These are phyloP conservation scores for Lasioglossum villosulum DNA, from an alignment of 2,888 invertebrate genomes.

Conservation along the genomic window DNA sequence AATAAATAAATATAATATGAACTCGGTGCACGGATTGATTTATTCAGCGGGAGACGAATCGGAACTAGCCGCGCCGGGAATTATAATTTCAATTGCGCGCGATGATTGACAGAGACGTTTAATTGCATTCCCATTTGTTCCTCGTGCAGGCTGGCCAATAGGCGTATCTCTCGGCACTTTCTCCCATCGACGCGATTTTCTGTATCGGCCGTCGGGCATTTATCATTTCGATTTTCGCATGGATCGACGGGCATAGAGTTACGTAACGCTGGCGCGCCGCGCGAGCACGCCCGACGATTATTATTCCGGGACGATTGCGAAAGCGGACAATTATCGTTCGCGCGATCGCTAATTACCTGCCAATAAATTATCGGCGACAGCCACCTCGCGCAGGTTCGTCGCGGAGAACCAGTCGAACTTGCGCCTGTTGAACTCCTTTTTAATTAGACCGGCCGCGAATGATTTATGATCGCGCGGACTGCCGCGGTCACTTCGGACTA, in stretches of 20 bases:
- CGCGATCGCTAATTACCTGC: slow-evolving; percentile 64
- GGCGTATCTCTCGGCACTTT: slow-evolving; percentile 13
- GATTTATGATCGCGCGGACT: slow-evolving; percentile 33
- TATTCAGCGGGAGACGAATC: background rate
- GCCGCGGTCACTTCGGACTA: slow-evolving; percentile 35
- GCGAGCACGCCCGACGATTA: slow-evolving; percentile 21
- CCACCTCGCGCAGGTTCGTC: slow-evolving; percentile 32
- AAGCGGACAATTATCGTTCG: slow-evolving; percentile 58
- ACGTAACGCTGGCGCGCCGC: slow-evolving; percentile 31
- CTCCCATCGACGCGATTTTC: slow-evolving; percentile 14
- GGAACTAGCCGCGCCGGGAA: background rate
- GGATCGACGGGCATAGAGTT: slow-evolving; percentile 34
- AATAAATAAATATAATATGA: background rate
- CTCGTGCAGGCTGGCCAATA: background rate
- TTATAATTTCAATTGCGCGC: slow-evolving; percentile 9
- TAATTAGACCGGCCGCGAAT: slow-evolving; percentile 36
- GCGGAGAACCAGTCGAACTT: slow-evolving; percentile 55
- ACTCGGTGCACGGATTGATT: background rate
- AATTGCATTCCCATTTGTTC: slow-evolving; percentile 41
- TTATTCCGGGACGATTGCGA: slow-evolving; percentile 59
- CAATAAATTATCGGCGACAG: slow-evolving; percentile 63
- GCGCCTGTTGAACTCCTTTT: slow-evolving; percentile 38
- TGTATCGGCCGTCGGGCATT: slow-evolving; percentile 27
- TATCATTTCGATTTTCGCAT: slow-evolving; percentile 51
- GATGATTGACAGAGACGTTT: slow-evolving; percentile 44